These are phyloP conservation scores for Otolemur crassicaudatus DNA, from an alignment of 2,797 vertebrate species.

Conservation along the genomic window DNA sequence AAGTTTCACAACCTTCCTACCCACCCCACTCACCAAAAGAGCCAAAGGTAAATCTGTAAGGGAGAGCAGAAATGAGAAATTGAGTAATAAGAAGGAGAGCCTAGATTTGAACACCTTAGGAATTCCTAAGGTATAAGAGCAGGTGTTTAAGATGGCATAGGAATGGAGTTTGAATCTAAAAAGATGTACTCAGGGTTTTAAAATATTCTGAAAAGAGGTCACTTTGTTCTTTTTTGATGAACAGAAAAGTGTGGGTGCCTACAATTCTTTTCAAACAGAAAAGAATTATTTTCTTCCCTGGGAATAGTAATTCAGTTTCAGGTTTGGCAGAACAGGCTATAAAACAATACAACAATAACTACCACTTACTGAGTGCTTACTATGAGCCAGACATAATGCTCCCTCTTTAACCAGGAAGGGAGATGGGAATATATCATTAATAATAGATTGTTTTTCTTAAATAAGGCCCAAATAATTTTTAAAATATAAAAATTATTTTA, in stretches of 20 bases:
- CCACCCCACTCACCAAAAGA: neutral
- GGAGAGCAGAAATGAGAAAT: neutral
- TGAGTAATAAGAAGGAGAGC: neutral
- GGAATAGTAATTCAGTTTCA: neutral
- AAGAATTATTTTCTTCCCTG: neutral
- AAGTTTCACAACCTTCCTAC: neutral
- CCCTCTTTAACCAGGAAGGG: neutral
- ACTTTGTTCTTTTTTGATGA: neutral
- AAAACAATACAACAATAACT: neutral
- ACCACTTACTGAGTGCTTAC: neutral
- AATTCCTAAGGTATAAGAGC: neutral
- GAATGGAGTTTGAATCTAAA: neutral
- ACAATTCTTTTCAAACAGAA: neutral
- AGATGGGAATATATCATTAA: neutral
- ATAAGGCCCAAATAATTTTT: neutral
- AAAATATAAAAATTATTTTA: constrained; percentile 5
- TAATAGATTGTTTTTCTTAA: neutral
- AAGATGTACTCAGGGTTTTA: neutral
- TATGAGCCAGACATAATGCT: neutral
- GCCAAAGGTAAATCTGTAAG: neutral
- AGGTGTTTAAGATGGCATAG: neutral
- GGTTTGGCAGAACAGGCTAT: neutral
- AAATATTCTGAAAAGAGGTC: neutral
- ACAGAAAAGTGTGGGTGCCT: neutral
- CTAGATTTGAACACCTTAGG: neutral